These are phyloP conservation scores for Triplophysa bombifrons DNA, from an alignment of 2,797 vertebrate genomes.

Conservation along the genomic window DNA sequence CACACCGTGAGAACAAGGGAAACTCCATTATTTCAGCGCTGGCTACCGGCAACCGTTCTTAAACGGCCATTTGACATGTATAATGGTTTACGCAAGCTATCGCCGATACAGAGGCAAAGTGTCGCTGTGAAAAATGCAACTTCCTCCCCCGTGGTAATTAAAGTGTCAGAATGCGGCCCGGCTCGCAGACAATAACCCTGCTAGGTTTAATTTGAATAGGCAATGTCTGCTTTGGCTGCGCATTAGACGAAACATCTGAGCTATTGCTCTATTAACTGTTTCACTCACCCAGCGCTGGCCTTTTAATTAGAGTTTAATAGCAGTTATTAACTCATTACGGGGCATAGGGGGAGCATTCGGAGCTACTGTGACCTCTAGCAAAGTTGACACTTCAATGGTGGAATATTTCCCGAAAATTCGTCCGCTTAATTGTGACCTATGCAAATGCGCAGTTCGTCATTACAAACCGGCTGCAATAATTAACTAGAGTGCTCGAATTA, in stretches of 20 bases:
- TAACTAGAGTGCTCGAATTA: conserved; percentile 88
- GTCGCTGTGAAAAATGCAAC: conserved; percentile 75
- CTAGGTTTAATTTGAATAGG: conserved; percentile 73
- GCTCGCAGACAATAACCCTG: conserved; percentile 79
- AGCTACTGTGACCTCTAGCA: conserved; percentile 88
- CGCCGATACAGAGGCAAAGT: conserved; percentile 75
- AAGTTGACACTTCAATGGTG: conserved; percentile 92
- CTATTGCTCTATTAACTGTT: conserved; percentile 89
- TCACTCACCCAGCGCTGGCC: conserved; percentile 79
- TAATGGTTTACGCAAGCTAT: conserved; percentile 44
- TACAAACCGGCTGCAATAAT: conserved; percentile 91
- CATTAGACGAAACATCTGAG: conserved; percentile 80
- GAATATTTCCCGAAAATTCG: conserved; percentile 87
- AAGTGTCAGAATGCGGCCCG: conserved; percentile 81
- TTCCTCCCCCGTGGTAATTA: conserved; percentile 87
- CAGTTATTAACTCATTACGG: conserved; percentile 94
- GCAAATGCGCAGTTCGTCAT: conserved; percentile 87
- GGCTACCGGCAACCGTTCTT: background rate
- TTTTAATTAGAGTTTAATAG: conserved; percentile 95
- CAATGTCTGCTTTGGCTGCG: conserved; percentile 83
- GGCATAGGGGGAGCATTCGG: conserved; percentile 88
- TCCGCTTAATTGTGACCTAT: conserved; percentile 96
- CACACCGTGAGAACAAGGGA: background rate
- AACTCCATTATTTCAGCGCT: conserved; percentile 13
- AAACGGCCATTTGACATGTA: conserved; percentile 32